Percentiles rank a stretch among this genome's conserved stretches.
phyloP scores from a whole-genome alignment of 2,888 invertebrate species.

The Argyresthia albistria region DNA sequence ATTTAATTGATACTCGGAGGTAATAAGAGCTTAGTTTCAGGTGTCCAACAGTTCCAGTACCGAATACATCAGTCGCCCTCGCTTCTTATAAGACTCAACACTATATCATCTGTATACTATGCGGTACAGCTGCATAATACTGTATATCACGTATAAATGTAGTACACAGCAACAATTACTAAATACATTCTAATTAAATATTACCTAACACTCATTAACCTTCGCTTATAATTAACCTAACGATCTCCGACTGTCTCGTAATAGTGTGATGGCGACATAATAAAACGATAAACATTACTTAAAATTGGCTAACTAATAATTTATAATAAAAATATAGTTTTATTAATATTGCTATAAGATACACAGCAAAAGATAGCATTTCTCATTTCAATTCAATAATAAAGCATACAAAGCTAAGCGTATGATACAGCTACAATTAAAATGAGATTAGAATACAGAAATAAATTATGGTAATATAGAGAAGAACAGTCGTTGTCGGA shows the following conservation, averaged over 20 bases:
- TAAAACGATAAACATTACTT: slow-evolving; percentile 34
- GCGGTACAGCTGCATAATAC: slow-evolving; percentile 31
- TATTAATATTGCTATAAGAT: slow-evolving; percentile 43
- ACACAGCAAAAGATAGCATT: slow-evolving; percentile 37
- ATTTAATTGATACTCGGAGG: slow-evolving; percentile 71
- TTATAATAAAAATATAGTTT: slow-evolving; percentile 41
- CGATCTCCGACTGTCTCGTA: slow-evolving; percentile 35
- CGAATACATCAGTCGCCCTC: slow-evolving; percentile 56
- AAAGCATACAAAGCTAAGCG: slow-evolving; percentile 54
- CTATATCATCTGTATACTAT: slow-evolving; percentile 24
- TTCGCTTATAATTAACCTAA: slow-evolving; percentile 40
- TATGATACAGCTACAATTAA: slow-evolving; percentile 58
- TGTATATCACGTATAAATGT: slow-evolving; percentile 33
- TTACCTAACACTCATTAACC: slow-evolving; percentile 45
- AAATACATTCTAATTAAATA: slow-evolving; percentile 49
- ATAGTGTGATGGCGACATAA: slow-evolving; percentile 61
- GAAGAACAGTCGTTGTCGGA: not conserved
- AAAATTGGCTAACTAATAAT: slow-evolving; percentile 62
- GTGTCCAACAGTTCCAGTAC: slow-evolving; percentile 45
- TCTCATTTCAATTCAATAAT: slow-evolving; percentile 27
- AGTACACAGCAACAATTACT: slow-evolving; percentile 54
- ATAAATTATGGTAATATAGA: slow-evolving; percentile 2
- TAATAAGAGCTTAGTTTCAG: slow-evolving; percentile 63
- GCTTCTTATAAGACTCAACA: slow-evolving; percentile 29
- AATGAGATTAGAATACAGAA: slow-evolving; percentile 42